Evolutionary conservation across 37 sponge, comb jelly and placozoan genomes (phyloP), one percentile per base, ranked within the genome.

Genomic region (Beroe ovata): DNA sequence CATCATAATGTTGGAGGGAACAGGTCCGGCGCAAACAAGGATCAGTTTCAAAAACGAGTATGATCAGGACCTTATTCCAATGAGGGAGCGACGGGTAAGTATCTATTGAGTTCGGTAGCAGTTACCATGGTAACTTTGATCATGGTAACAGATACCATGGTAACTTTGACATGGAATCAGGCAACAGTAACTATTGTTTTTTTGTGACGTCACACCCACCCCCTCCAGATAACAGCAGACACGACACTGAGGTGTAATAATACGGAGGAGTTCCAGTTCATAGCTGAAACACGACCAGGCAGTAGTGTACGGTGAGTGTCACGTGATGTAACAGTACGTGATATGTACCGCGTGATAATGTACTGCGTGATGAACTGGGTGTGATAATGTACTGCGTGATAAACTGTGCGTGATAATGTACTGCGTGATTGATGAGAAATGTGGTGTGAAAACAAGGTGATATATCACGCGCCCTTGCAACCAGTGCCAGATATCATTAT

Each of bases 271-370:
- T 77, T 77, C 38, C 1, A 25, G 22, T 77, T 77, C 47, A 14
- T 42, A n/a, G 21, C 84, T 33, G 84, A 77, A 23, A 77, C 84
- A 14, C 54, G 42, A 20, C 84, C 84, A 42, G 47, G 23, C 16
- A 77, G 36, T 4, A 40, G 4, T 1, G 29, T 77, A 0, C 26
- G 33, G 84, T 77, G 33, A 77, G 84, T 77, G 14, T n/a, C n/a
- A n/a, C n/a, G n/a, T n/a, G n/a, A n/a, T n/a, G n/a, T n/a, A n/a
- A n/a, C n/a, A n/a, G n/a, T n/a, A n/a, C n/a, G n/a, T n/a, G n/a
- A n/a, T n/a, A n/a, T n/a, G n/a, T n/a, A n/a, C n/a, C n/a, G n/a
- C n/a, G n/a, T n/a, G n/a, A n/a, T n/a, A n/a, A n/a, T n/a, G n/a
- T n/a, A n/a, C n/a, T n/a, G n/a, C n/a, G n/a, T n/a, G n/a, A n/a